phyloP scores from a whole-genome alignment of 2,888 invertebrate genomes.

The Carcina quercana region DNA sequence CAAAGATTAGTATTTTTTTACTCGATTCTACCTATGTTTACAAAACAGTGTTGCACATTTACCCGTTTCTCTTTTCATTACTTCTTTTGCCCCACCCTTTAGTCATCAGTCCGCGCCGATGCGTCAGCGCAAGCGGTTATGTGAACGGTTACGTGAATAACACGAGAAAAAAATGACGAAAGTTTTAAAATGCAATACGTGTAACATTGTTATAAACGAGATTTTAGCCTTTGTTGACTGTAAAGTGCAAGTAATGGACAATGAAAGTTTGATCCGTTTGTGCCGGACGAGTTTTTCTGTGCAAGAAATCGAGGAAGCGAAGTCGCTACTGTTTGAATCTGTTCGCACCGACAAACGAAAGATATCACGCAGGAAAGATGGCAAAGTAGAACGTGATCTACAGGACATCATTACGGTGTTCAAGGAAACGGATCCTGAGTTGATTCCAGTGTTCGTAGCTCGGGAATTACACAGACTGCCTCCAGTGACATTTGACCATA shows the following conservation, averaged over 20 bases:
- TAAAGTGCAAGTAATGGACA: slow-evolving; percentile 15
- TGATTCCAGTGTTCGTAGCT: slow-evolving; percentile 12
- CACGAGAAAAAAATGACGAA: slow-evolving; percentile 1
- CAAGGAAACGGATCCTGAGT: slow-evolving; percentile 6
- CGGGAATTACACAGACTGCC: slow-evolving; percentile 10
- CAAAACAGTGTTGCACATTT: too few species aligned
- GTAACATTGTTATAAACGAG: slow-evolving; percentile 10
- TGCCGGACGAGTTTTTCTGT: slow-evolving; percentile 13
- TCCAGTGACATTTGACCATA: slow-evolving; percentile 9
- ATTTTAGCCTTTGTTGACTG: slow-evolving; percentile 12
- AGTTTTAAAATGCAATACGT: slow-evolving; percentile 6
- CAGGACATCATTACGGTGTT: slow-evolving; percentile 12
- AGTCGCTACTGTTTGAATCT: slow-evolving; percentile 13
- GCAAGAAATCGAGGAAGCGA: slow-evolving; percentile 14
- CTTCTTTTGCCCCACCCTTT: too few species aligned
- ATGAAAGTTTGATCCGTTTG: slow-evolving; percentile 13
- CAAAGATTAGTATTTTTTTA: too few species aligned
- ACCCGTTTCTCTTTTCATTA: too few species aligned
- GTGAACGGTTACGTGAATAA: too few species aligned
- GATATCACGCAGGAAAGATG: slow-evolving; percentile 4
- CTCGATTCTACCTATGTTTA: too few species aligned
- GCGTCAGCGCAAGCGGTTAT: too few species aligned
- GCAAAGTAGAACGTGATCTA: slow-evolving; percentile 10
- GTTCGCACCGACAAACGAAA: slow-evolving; percentile 5
- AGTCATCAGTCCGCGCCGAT: too few species aligned